phyloP scores from a whole-genome alignment of 1,140 invertebrate genomes.

The Cepaea nemoralis region DNA sequence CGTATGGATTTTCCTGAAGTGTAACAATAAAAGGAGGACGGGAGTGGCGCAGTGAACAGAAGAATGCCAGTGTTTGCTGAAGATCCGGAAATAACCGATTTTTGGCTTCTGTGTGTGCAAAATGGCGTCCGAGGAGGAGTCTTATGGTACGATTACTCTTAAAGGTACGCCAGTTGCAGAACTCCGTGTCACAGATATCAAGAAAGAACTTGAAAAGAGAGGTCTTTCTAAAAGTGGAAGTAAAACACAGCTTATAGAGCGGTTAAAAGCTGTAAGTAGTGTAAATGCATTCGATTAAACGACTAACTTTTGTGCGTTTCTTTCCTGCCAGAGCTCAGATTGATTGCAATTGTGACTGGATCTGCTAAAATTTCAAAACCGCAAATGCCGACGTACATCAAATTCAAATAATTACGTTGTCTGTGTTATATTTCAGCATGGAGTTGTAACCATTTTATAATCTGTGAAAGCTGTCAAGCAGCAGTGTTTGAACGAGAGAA shows the following conservation, averaged over 20 bases:
- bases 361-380: no score
- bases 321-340: no score
- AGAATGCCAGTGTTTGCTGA: background rate
- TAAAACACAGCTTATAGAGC: conserved; percentile 69
- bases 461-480: no score
- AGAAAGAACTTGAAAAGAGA: conserved; percentile 71
- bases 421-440: no score
- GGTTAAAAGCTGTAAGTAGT: conserved; percentile 65
- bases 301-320: no score
- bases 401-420: no score
- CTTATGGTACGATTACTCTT: conserved; percentile 46
- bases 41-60: background rate
- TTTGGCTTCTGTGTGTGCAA: conserved; percentile 51
- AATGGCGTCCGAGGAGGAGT: conserved; percentile 71
- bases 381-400: no score
- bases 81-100: conserved; percentile 43
- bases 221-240: conserved; percentile 70
- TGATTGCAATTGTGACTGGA: no score
- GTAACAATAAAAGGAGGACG: no score
- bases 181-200: conserved; percentile 71
- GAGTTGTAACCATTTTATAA: no score
- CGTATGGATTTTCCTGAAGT: no score
- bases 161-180: conserved; percentile 67
- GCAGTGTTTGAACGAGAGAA: no score
- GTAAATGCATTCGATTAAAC: background rate